Conservation (phyloP, 2,888 invertebrate species). For the Beris morrisii region DNA sequence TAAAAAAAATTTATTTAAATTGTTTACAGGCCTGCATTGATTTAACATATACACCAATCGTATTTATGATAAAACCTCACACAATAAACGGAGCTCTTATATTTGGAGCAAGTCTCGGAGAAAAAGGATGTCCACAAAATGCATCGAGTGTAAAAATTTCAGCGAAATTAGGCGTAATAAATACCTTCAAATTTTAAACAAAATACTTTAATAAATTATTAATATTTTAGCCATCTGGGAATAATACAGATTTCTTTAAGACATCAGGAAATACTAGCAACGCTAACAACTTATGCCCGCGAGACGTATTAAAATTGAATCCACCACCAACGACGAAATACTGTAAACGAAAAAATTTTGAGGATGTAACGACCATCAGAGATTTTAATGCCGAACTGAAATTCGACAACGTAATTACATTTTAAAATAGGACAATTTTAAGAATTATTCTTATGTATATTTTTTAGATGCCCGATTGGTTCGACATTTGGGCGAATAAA, state of each 20-base stretch:
- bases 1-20: too few species aligned
- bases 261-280: conserved; percentile 45
- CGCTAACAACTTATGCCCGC: conserved; percentile 52
- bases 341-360: conserved; percentile 54
- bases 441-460: neutral
- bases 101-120: conserved; percentile 49
- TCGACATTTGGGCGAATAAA: conserved; percentile 51
- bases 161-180: conserved; percentile 52
- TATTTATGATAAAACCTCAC: conserved; percentile 54
- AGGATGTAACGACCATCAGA: conserved; percentile 53
- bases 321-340: conserved; percentile 55
- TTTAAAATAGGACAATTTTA: conserved; percentile 5
- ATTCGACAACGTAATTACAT: conserved; percentile 48
- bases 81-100: conserved; percentile 49
- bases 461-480: conserved; percentile 54
- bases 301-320: conserved; percentile 54
- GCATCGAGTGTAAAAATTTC: conserved; percentile 49
- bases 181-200: neutral
- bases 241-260: conserved; percentile 40
- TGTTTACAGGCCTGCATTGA: conserved; percentile 50
- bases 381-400: conserved; percentile 52
- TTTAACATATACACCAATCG: conserved; percentile 52
- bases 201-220: neutral
- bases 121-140: conserved; percentile 47
- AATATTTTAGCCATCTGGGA: conserved; percentile 5